Conservation (phyloP, 2,888 invertebrate species). For the Apamea sordens region DNA sequence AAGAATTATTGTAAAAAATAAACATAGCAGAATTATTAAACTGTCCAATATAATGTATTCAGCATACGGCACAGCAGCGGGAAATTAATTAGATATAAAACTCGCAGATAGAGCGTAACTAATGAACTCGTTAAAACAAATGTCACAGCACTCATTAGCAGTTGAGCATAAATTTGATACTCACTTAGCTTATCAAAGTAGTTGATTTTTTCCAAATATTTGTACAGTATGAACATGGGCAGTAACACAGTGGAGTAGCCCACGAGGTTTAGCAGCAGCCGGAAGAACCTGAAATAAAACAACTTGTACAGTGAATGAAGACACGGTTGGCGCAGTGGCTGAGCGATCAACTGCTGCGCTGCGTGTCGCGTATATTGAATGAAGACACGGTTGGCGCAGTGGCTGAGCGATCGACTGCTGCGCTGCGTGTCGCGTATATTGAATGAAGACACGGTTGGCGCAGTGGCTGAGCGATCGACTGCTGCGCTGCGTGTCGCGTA, state of each 20-base stretch:
- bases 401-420: no score
- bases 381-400: no score
- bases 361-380: no score
- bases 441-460: no score
- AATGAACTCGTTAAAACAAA: conserved; percentile 33
- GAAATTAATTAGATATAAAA: conserved; percentile 8
- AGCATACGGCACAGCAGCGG: neutral
- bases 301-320: no score
- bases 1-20: neutral
- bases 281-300: conserved; percentile 91
- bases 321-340: no score
- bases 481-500: no score
- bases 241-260: conserved; percentile 97
- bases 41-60: neutral
- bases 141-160: conserved; percentile 8
- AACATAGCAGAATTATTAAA: neutral
- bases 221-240: conserved; percentile 95
- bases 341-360: no score
- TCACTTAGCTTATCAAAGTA: conserved; percentile 95
- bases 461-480: no score
- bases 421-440: no score
- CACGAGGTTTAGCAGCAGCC: conserved; percentile 94
- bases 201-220: conserved; percentile 94
- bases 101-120: conserved; percentile 33
- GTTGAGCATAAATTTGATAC: conserved; percentile 62